Evolutionary conservation across 2,888 invertebrate species (phyloP).

Genomic region (Ferdinandea cuprea): DNA sequence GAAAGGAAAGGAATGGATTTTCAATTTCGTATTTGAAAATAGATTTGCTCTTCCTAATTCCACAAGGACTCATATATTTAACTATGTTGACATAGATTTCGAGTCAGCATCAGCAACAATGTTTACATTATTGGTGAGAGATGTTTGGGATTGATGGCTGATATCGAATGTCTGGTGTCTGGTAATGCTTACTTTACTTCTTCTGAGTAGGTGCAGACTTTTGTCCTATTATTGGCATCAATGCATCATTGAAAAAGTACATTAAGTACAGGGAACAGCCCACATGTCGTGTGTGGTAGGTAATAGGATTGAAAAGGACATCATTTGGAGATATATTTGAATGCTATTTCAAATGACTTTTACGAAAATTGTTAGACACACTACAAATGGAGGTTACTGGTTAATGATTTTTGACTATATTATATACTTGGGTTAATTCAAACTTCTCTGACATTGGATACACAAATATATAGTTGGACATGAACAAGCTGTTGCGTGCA

Average conservation of each 20-base stretch:
- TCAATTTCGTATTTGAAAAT: constrained; percentile 68
- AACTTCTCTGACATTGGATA: too few relatives aligned
- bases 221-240: background rate
- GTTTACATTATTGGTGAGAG: constrained; percentile 10
- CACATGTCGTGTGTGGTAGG: background rate
- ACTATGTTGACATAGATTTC: constrained; percentile 65
- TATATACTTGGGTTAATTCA: too few relatives aligned
- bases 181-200: constrained; percentile 27
- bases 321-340: too few relatives aligned
- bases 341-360: too few relatives aligned
- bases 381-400: too few relatives aligned
- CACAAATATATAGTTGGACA: too few relatives aligned
- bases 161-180: constrained; percentile 17
- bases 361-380: too few relatives aligned
- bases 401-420: too few relatives aligned
- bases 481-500: too few relatives aligned
- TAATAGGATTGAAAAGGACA: background rate
- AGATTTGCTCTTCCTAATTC: constrained; percentile 60
- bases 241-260: too few relatives aligned
- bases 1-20: constrained; percentile 10
- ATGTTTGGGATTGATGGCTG: constrained; percentile 4
- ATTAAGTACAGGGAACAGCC: too few relatives aligned
- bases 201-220: background rate
- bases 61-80: constrained; percentile 68
- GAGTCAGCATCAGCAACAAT: constrained; percentile 30